Conservation (phyloP, 2,113 vertebrate species). For the Acanthochromis polyacanthus region DNA sequence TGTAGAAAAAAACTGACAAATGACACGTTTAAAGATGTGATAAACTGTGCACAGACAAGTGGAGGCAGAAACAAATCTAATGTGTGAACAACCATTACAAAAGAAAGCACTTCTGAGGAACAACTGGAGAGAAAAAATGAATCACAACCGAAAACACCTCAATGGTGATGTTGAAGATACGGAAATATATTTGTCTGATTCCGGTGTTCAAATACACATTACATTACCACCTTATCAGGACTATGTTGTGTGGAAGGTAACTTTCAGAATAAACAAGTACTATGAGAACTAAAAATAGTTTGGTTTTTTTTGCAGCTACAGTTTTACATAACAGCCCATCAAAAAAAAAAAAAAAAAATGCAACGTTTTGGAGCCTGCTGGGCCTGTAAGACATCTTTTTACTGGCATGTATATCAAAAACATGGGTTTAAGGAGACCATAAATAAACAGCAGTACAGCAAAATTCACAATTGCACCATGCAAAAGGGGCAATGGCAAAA, state of each 20-base stretch:
- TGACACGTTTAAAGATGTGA: neutral
- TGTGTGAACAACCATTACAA: neutral
- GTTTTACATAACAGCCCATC: no score
- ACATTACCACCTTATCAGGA: neutral
- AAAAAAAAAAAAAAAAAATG: no score
- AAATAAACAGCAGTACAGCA: no score
- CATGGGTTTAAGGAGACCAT: no score
- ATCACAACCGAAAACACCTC: neutral
- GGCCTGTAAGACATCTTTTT: no score
- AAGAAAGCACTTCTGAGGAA: neutral
- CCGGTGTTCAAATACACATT: neutral
- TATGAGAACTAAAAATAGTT: no score
- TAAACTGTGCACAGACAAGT: neutral
- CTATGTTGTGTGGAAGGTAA: neutral
- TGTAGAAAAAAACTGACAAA: no score
- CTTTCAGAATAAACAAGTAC: no score
- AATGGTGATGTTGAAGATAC: neutral
- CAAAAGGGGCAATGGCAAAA: neutral
- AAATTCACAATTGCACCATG: no score
- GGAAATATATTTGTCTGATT: neutral
- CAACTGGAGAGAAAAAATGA: slow-evolving; percentile 6
- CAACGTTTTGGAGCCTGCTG: no score
- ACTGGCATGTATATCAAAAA: no score
- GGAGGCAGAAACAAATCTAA: neutral
- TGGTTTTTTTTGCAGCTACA: no score